Evolutionary conservation across 2,113 vertebrate genomes (phyloP), one percentile per base, ranked within the genome.

Genomic region (Symphodus melops): DNA sequence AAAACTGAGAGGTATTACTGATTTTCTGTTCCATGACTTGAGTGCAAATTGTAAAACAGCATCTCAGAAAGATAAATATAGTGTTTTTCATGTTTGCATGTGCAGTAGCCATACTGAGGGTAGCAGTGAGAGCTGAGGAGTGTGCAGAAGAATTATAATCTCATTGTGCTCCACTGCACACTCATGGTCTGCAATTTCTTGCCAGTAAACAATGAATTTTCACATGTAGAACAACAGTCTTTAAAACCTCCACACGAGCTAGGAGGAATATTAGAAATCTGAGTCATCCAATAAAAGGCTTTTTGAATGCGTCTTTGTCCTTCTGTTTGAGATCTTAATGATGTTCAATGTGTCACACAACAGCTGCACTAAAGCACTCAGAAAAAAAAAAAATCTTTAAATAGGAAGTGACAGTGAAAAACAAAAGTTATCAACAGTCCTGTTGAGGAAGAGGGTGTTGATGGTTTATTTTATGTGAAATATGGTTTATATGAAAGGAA

Each of bases 201-300:
- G 57, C 55, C 68, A 72, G 55, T 68, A 81, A 73, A 83, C 58
- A 76, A 70, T 19, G 14, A 41, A 41, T 79, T 67, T 83, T 28
- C 69, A 72, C 63, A 74, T 80, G 39, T 55, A 71, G 20, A 55
- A 68, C 57, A 71, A 33, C 28, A 74, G 17, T 67, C 54, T 23
- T 41, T 46, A 44, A 69, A 64, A 68, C 59, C 17, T 57, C 72
- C 54, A 68, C 54, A 52, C 62, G 25, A 68, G 65, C 60, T 54
- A 71, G 68, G 53, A 75, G 28, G 19, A 23, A 68, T 78, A 39
- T 79, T 13, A 54, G 41, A 64, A 79, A 53, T 53, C 36, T 56
- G 54, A 82, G 49, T 72, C 60, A 71, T 68, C 46, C 42, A 54
- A 55, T 60, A 49, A 83, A 71, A 58, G 23, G 48, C 16, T 13